phyloP scores from a whole-genome alignment of 2,113 vertebrate species.

The Clinocottus analis region DNA sequence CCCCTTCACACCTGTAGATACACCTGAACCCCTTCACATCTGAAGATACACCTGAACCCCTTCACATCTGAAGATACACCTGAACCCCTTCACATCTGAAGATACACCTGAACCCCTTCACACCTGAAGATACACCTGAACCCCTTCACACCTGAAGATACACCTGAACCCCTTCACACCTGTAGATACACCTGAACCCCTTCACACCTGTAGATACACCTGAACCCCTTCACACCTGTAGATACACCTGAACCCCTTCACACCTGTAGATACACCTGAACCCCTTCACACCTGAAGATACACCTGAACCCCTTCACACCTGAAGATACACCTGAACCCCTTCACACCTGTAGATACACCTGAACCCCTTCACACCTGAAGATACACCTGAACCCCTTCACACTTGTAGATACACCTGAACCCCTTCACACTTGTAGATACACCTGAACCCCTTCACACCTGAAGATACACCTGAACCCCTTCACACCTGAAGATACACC shows the following conservation, averaged over 20 bases:
- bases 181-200: not conserved
- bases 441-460: not conserved
- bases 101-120: not conserved
- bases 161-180: not conserved
- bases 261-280: not conserved
- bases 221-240: not conserved
- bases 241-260: not conserved
- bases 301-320: not conserved
- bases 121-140: not conserved
- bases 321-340: not conserved
- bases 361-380: too few species aligned
- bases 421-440: not conserved
- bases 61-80: not conserved
- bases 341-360: not conserved
- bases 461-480: not conserved
- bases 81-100: too few species aligned
- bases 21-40: not conserved
- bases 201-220: too few species aligned
- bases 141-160: not conserved
- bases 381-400: too few species aligned
- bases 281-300: not conserved
- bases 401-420: not conserved
- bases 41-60: not conserved
- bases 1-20: not conserved
- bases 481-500: too few species aligned